Evolutionary conservation across 2,113 vertebrate species (phyloP).

Genomic region (Montifringilla adamsi): DNA sequence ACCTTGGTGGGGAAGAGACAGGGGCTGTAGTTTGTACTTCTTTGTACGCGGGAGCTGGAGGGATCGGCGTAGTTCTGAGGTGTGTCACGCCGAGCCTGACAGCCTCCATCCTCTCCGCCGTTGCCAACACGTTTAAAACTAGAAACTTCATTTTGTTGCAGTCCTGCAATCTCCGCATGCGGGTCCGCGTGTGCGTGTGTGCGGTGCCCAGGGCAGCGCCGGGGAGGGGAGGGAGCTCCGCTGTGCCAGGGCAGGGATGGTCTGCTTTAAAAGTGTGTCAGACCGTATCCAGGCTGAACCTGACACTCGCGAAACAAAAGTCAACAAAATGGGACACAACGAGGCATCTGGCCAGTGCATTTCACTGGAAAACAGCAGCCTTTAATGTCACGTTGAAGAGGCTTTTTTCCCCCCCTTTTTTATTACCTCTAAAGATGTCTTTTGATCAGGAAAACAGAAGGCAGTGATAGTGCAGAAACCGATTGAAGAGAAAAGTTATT

Average conservation of each 20-base stretch:
- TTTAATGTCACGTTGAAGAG: constrained; percentile 69
- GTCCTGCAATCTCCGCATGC: constrained; percentile 39
- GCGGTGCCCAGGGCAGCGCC: constrained; percentile 41
- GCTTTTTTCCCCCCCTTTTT: not conserved
- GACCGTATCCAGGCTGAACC: constrained; percentile 69
- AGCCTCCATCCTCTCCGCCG: constrained; percentile 61
- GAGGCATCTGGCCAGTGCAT: constrained; percentile 62
- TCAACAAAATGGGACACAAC: constrained; percentile 65
- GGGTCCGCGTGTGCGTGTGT: constrained; percentile 19
- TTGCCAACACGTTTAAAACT: constrained; percentile 60
- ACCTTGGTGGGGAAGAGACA: constrained; percentile 1
- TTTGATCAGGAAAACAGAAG: constrained; percentile 81
- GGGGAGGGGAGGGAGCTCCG: constrained; percentile 2
- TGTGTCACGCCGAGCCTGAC: constrained; percentile 61
- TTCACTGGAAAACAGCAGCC: constrained; percentile 69
- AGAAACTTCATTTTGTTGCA: constrained; percentile 65
- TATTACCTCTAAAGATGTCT: constrained; percentile 76
- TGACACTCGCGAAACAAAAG: constrained; percentile 74
- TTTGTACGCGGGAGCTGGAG: constrained; percentile 57
- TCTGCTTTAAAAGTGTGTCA: constrained; percentile 60
- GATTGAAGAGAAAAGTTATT: constrained; percentile 87
- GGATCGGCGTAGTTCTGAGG: constrained; percentile 61
- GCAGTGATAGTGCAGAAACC: constrained; percentile 78
- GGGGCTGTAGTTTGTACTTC: constrained; percentile 55
- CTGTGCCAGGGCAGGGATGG: constrained; percentile 51